Evolutionary conservation across 2,888 invertebrate species (phyloP).

Genomic region (Caenorhabditis drosophilae): DNA sequence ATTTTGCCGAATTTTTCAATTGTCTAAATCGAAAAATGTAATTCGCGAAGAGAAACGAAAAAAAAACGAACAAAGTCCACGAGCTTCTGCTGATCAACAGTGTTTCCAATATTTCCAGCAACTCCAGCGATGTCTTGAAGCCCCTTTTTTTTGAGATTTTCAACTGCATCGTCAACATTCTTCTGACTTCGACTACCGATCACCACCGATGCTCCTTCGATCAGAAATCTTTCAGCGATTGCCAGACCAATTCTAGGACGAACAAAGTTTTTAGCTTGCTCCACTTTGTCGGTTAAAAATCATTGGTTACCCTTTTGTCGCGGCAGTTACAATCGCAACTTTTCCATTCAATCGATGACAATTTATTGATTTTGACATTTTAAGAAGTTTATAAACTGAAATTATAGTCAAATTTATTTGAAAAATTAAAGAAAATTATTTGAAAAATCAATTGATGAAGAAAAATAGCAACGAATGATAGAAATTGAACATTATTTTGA

Average conservation of each 20-base stretch:
- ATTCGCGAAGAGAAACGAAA: not conserved
- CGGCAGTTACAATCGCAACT: conserved; percentile 66
- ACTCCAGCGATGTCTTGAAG: conserved; percentile 76
- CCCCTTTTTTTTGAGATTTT: conserved; percentile 77
- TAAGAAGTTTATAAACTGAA: too few species aligned
- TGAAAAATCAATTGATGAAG: too few species aligned
- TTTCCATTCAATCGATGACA: conserved; percentile 59
- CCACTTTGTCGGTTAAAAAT: not conserved
- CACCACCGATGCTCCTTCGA: conserved; percentile 89
- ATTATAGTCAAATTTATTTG: too few species aligned
- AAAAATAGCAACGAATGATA: too few species aligned
- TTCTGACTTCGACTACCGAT: conserved; percentile 87
- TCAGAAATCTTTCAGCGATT: conserved; percentile 84
- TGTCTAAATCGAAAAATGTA: conserved; percentile 38
- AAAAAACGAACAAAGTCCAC: conserved; percentile 70
- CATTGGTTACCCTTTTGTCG: conserved; percentile 54
- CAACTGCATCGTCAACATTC: conserved; percentile 77
- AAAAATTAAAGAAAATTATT: too few species aligned
- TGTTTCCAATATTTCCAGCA: conserved; percentile 88
- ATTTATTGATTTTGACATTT: conserved; percentile 7
- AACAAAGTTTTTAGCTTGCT: not conserved
- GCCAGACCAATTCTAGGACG: conserved; percentile 80
- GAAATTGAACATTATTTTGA: too few species aligned
- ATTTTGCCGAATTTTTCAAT: conserved; percentile 58
- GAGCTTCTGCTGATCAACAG: conserved; percentile 80